Evolutionary conservation across 2,888 invertebrate genomes (phyloP), one percentile per base, ranked within the genome.

Genomic region (Hirtodrosophila trivittata): DNA sequence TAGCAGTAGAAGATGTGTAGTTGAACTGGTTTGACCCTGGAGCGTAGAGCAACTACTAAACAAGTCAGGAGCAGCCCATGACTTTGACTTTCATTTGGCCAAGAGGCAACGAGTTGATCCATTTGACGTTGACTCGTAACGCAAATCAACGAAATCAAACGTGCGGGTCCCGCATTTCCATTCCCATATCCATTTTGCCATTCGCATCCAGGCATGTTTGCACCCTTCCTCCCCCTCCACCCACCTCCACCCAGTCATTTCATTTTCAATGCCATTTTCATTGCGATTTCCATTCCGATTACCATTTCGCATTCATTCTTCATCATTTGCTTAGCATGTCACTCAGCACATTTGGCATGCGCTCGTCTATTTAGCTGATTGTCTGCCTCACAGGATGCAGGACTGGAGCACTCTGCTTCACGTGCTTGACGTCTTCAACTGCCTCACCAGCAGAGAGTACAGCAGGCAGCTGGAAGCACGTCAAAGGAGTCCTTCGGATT

Each of bases 261-360:
- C 52, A 55, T 49, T 66, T 66, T 63, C 75, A 62, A 57, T 77
- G 62, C 50, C 77, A 70, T 77, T 81, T 56, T 75, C 55, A 70
- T 60, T 75, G 67, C 83, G 70, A 70, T 72, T 77, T 82, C 66
- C 80, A 77, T 83, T 81, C 68, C 68, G 83, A 82, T 82, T 81
- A 84, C 78, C 82, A 80, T 84, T 81, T 77, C 72, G 70, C 62
- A 80, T 83, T 86, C 84, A 83, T 84, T 84, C 84, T 82, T 86
- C 86, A 83, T 86, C 86, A 84, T 84, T 86, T 86, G 86, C 75
- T 84, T 73, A 77, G 84, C 75, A 65, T 78, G 83, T 81, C 82
- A 83, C 71, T 75, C 77, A 76, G 77, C 74, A 71, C 66, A 74
- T 70, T 66, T 74, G 78, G 77, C 80, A 80, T 71, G 33, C 62